phyloP scores from a whole-genome alignment of 1,140 invertebrate species.

The Aporrectodea caliginosa region DNA sequence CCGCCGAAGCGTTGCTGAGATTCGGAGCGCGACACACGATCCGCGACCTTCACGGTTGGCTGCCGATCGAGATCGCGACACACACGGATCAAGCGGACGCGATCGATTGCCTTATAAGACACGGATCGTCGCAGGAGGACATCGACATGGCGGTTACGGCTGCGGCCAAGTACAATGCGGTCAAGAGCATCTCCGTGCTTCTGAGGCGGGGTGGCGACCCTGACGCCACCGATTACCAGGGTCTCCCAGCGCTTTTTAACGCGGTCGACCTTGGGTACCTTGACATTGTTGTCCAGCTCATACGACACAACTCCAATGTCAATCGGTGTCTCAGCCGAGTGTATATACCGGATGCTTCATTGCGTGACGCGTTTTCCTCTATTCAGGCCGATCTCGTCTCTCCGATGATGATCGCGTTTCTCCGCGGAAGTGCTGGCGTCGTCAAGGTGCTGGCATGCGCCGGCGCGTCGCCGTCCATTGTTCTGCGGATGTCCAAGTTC shows the following conservation, averaged over 20 bases:
- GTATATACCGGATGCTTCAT: neutral
- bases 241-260: constrained; percentile 4
- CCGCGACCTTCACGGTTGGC: constrained; percentile 14
- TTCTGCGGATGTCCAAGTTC: neutral
- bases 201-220: neutral
- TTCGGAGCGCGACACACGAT: neutral
- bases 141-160: neutral
- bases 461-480: neutral
- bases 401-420: neutral
- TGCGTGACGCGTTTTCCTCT: neutral
- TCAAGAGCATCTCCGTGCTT: neutral
- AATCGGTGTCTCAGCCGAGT: neutral
- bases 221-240: neutral
- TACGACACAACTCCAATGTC: neutral
- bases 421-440: neutral
- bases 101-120: neutral
- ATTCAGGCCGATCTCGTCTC: neutral
- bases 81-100: constrained; percentile 3
- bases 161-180: neutral
- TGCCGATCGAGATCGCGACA: constrained; percentile 13
- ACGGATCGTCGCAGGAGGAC: neutral
- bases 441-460: neutral
- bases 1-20: neutral
- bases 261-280: neutral
- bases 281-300: neutral